Conservation (phyloP, 1,140 invertebrate species). For the Bombyx mandarina region DNA sequence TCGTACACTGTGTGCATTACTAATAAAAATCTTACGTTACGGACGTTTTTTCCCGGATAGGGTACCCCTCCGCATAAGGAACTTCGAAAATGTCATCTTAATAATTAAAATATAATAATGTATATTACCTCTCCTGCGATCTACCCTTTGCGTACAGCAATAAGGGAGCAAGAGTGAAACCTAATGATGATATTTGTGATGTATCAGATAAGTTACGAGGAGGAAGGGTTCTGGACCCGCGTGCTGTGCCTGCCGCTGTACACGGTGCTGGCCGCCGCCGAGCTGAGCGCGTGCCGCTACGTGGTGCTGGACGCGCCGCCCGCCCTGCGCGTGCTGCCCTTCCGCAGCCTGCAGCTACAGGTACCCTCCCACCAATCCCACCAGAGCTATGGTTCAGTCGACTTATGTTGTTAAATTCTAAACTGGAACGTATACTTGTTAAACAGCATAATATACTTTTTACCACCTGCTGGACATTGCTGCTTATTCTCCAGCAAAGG, state of each 20-base stretch:
- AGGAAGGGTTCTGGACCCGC: conserved; percentile 61
- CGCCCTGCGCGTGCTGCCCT: conserved; percentile 48
- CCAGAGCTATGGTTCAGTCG: no score
- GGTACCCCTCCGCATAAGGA: no score
- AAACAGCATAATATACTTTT: no score
- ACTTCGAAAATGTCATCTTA: background rate
- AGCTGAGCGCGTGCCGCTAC: conserved; percentile 82
- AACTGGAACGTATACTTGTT: no score
- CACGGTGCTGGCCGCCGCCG: conserved; percentile 82
- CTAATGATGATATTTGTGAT: conserved; percentile 27
- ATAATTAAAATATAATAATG: background rate
- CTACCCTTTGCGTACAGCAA: background rate
- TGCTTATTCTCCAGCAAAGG: no score
- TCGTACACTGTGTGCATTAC: no score
- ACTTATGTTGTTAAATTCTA: no score
- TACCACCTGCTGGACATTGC: no score
- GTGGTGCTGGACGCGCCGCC: conserved; percentile 75
- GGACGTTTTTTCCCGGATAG: no score
- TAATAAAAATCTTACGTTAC: no score
- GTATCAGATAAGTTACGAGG: conserved; percentile 34
- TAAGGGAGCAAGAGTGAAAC: background rate
- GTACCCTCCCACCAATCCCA: conserved; percentile 7
- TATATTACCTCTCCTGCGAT: background rate
- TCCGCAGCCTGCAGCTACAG: conserved; percentile 25
- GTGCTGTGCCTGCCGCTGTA: conserved; percentile 89